Conservation (phyloP, 2,797 vertebrate species). For the Myotis findleyi region DNA sequence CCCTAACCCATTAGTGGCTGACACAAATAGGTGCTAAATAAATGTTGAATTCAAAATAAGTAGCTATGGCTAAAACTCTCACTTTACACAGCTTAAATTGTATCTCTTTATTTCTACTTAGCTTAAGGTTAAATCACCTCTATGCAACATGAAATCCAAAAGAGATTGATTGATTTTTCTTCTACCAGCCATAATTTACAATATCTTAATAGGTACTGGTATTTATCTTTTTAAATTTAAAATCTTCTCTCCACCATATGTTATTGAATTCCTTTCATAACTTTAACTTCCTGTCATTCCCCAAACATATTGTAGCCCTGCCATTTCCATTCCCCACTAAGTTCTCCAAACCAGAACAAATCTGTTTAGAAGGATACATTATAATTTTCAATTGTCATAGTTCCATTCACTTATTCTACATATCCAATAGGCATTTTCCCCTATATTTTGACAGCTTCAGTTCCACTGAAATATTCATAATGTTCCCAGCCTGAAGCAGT, state of each 20-base stretch:
- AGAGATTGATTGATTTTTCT: not conserved
- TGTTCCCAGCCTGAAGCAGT: slow-evolving; percentile 45
- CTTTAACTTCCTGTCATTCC: slow-evolving; percentile 63
- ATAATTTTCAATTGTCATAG: slow-evolving; percentile 75
- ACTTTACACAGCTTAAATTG: not conserved
- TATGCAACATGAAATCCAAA: slow-evolving; percentile 24
- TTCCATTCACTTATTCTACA: slow-evolving; percentile 72
- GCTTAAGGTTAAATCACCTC: not conserved
- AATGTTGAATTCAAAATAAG: not conserved
- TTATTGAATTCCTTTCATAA: slow-evolving; percentile 53
- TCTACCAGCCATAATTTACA: slow-evolving; percentile 36
- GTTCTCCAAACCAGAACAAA: slow-evolving; percentile 66
- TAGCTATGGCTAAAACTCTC: not conserved
- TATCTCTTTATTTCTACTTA: slow-evolving; percentile 24
- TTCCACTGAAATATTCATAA: slow-evolving; percentile 74
- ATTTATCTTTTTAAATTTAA: slow-evolving; percentile 65
- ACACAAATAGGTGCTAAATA: not conserved
- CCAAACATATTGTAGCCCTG: slow-evolving; percentile 31
- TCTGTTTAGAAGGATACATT: slow-evolving; percentile 62
- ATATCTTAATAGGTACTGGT: slow-evolving; percentile 21
- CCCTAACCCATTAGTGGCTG: not conserved
- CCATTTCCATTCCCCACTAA: not conserved
- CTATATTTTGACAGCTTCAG: slow-evolving; percentile 75
- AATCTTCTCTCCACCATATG: slow-evolving; percentile 29
- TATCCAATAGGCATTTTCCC: slow-evolving; percentile 64